A percentile compares a stretch with the other conserved stretches of the same genome.
Evolutionary conservation across 2,888 invertebrate genomes (phyloP).

Genomic region (Chymomyza amoena): DNA sequence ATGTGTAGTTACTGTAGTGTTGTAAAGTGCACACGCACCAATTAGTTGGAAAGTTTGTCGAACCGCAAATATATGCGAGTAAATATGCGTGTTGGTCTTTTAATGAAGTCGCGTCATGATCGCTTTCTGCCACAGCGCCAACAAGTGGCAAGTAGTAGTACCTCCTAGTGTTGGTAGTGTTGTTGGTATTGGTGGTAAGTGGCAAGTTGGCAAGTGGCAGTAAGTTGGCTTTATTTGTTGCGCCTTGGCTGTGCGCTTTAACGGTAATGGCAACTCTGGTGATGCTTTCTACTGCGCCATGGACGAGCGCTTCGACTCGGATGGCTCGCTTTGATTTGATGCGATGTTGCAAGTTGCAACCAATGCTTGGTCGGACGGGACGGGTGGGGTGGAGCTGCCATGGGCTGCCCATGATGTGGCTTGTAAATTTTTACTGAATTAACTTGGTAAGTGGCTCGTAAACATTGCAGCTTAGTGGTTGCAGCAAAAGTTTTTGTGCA

Average conservation of each 20-base stretch:
- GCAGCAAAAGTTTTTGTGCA: background rate
- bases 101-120: slow-evolving; percentile 16
- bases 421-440: background rate
- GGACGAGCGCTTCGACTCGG: slow-evolving; percentile 3
- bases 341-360: background rate
- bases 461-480: background rate
- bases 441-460: background rate
- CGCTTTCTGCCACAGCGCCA: background rate
- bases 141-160: background rate
- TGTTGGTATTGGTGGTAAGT: background rate
- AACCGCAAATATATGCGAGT: slow-evolving; percentile 13
- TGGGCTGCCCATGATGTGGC: background rate
- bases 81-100: slow-evolving; percentile 6
- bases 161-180: background rate
- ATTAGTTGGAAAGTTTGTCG: slow-evolving; percentile 29
- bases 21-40: slow-evolving; percentile 22
- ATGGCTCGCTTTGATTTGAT: background rate
- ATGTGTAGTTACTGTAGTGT: background rate
- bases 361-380: background rate
- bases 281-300: background rate
- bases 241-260: background rate
- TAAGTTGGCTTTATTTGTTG: background rate
- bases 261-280: background rate
- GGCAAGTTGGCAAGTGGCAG: too few relatives aligned
- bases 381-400: too few relatives aligned